A percentile compares a stretch with the other conserved stretches of the same genome.
phyloP scores from a whole-genome alignment of 2,797 vertebrate genomes.

The Apodemus agrarius region DNA sequence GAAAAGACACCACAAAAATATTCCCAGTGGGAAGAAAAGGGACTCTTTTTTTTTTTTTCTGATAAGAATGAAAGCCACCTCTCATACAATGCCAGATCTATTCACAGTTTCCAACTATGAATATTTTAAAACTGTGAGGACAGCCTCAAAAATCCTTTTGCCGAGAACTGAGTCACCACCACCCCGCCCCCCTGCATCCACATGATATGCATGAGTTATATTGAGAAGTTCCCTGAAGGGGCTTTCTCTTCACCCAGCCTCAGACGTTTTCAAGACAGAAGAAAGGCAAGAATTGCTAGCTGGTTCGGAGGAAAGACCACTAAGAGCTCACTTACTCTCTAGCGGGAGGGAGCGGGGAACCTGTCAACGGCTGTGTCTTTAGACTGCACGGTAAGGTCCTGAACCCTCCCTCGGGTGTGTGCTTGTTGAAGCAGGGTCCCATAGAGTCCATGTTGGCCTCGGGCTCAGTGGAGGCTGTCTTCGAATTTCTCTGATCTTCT shows the following conservation, averaged over 20 bases:
- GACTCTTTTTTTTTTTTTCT: slow-evolving; percentile 5
- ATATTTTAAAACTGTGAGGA: slow-evolving; percentile 69
- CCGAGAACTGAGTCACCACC: slow-evolving; percentile 48
- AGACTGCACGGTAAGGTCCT: background rate
- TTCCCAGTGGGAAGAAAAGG: slow-evolving; percentile 36
- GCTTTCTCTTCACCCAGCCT: slow-evolving; percentile 5
- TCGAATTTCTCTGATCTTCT: background rate
- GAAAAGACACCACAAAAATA: slow-evolving; percentile 20
- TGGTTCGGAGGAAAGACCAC: background rate
- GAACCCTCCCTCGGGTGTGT: background rate
- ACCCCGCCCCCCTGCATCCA: background rate
- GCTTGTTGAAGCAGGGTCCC: background rate
- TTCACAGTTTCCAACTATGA: slow-evolving; percentile 73
- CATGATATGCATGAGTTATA: background rate
- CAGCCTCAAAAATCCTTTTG: slow-evolving; percentile 55
- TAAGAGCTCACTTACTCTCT: slow-evolving; percentile 31
- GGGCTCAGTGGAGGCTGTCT: background rate
- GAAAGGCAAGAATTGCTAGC: background rate
- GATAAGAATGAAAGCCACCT: slow-evolving; percentile 55
- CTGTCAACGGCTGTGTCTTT: background rate
- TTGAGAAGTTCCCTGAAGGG: slow-evolving; percentile 39
- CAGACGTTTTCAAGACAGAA: background rate
- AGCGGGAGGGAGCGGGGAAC: background rate
- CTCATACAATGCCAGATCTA: slow-evolving; percentile 45
- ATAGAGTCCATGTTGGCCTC: background rate